phyloP scores from a whole-genome alignment of 2,797 vertebrate species.

The Neosilurus hyrtlii region DNA sequence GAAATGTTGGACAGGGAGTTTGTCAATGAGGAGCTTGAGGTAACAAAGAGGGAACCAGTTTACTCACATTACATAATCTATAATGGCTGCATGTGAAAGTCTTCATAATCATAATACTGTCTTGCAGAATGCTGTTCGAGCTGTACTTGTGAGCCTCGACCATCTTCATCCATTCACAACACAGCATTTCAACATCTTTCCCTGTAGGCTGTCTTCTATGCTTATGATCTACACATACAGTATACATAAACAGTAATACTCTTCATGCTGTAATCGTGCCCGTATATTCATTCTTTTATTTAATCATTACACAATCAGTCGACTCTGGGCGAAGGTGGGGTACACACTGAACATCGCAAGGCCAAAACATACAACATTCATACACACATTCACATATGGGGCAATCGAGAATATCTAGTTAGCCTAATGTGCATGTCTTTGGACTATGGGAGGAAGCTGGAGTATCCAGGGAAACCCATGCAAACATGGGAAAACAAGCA shows the following conservation, averaged over 20 bases:
- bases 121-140: slow-evolving; percentile 81
- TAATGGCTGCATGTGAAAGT: not conserved
- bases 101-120: slow-evolving; percentile 29
- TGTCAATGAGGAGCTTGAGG: slow-evolving; percentile 67
- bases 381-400: too few relatives aligned
- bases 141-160: slow-evolving; percentile 81
- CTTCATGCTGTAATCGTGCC: not conserved
- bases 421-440: too few relatives aligned
- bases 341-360: too few relatives aligned
- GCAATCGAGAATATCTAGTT: too few relatives aligned
- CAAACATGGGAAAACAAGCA: too few relatives aligned
- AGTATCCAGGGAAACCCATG: too few relatives aligned
- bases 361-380: too few relatives aligned
- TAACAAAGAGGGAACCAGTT: slow-evolving; percentile 46
- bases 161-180: slow-evolving; percentile 83
- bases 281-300: too few relatives aligned
- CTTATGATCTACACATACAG: not conserved
- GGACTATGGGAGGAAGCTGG: too few relatives aligned
- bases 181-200: slow-evolving; percentile 81
- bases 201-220: slow-evolving; percentile 70
- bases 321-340: too few relatives aligned
- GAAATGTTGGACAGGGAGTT: slow-evolving; percentile 31
- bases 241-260: not conserved
- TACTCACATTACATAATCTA: not conserved
- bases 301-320: too few relatives aligned